Evolutionary conservation across 2,113 vertebrate species (phyloP), one percentile per base, ranked within the genome.

Genomic region (Eurystomus gularis): DNA sequence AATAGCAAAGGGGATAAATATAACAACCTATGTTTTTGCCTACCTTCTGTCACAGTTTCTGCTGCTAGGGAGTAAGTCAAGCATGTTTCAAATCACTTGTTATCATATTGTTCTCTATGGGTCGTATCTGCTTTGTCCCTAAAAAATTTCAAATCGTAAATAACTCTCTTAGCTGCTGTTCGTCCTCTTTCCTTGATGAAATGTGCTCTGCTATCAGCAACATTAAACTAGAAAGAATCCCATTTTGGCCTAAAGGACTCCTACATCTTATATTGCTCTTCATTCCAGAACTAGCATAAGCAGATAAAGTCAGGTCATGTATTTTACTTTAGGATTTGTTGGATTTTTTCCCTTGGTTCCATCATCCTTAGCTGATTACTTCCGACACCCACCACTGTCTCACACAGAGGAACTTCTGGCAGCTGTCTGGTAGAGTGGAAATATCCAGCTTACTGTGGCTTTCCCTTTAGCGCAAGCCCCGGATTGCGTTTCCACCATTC

Each of bases 281-380:
- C 10, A 17, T 92, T 93, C 31, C 21, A 87, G 75, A 70, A 82
- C 25, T 25, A 37, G 10, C 0, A 3, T 39, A 16, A 57, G 33
- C 55, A 70, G 40, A 7, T 62, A 14, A 93, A 20, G 26, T 71
- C 23, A 79, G 85, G 82, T 40, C 0, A 46, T 4, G 2, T 31
- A 46, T 81, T 89, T 84, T 84, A 52, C 23, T 80, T 72, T 60
- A 54, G 46, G 25, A 66, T 61, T 69, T 69, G 0, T 39, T 26
- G 17, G 3, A 1, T 0, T 23, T 73, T 58, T 54, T 2, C 5
- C 24, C 35, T 16, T 44, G 26, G 6, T 55, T 65, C 39, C 16
- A 31, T 7, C 18, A 51, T 7, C 7, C 2, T 82, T 80, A 31
- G 6, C 35, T 40, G 21, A 28, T 81, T 5, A 33, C 28, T 78